Conservation (phyloP, 1,140 invertebrate genomes). For the Diorhabda sublineata region DNA sequence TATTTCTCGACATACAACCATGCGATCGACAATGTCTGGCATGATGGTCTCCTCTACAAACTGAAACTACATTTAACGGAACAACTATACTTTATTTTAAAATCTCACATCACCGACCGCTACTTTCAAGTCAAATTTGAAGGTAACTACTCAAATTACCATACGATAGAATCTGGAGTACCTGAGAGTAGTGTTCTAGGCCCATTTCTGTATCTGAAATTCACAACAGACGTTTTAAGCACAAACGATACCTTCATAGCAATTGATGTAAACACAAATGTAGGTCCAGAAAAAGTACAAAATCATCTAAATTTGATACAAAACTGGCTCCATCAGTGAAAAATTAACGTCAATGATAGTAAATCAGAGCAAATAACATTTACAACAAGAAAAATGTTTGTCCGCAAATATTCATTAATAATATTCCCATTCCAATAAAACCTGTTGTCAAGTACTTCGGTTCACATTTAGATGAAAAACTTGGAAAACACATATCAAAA, state of each 20-base stretch:
- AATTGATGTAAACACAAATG: background rate
- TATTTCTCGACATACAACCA: background rate
- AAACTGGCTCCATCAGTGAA: background rate
- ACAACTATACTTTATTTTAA: too few relatives aligned
- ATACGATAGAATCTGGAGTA: too few relatives aligned
- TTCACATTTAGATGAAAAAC: too few relatives aligned
- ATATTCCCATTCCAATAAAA: background rate
- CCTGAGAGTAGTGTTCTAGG: background rate
- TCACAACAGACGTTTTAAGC: background rate
- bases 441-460: background rate
- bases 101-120: too few relatives aligned
- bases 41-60: too few relatives aligned
- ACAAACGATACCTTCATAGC: background rate
- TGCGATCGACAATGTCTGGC: background rate
- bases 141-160: too few relatives aligned
- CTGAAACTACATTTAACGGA: too few relatives aligned
- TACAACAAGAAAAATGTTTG: background rate
- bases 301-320: background rate
- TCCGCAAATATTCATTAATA: background rate
- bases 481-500: too few relatives aligned
- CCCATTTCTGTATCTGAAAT: background rate
- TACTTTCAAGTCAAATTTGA: too few relatives aligned
- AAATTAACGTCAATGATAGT: background rate
- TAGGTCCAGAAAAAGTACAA: background rate
- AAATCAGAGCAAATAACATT: background rate